Evolutionary conservation across 2,888 invertebrate species (phyloP).

Genomic region (Netelia inedita): DNA sequence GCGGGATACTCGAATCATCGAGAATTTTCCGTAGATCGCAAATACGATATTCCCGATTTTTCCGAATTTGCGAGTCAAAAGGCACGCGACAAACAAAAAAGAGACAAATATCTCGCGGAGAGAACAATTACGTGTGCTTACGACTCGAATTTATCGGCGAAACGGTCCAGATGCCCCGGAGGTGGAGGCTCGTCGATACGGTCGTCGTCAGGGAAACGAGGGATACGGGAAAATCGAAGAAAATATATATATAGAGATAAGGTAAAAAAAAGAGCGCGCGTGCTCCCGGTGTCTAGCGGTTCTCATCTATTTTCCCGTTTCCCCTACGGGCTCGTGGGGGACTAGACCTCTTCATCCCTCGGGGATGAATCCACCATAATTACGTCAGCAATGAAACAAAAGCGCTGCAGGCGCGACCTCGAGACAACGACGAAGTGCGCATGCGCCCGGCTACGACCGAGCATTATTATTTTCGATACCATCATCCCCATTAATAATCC

Average conservation of each 20-base stretch:
- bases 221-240: slow-evolving; percentile 11
- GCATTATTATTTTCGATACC: background rate
- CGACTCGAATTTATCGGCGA: slow-evolving; percentile 32
- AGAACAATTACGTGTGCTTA: slow-evolving; percentile 9
- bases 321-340: background rate
- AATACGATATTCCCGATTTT: too few species aligned
- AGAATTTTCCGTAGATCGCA: too few species aligned
- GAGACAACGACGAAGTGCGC: background rate
- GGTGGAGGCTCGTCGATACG: slow-evolving; percentile 45
- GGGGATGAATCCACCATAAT: slow-evolving; percentile 76
- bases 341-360: background rate
- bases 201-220: slow-evolving; percentile 27
- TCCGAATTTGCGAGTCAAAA: too few species aligned
- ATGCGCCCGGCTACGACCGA: background rate
- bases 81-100: background rate
- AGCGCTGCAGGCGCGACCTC: slow-evolving; percentile 75
- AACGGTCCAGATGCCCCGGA: background rate
- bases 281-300: background rate
- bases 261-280: slow-evolving; percentile 1
- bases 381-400: slow-evolving; percentile 80
- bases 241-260: background rate
- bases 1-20: too few species aligned
- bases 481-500: slow-evolving; percentile 41
- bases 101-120: background rate
- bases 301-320: slow-evolving; percentile 1